Percentiles rank a stretch among this genome's conserved stretches.
Evolutionary conservation across 1,140 invertebrate genomes (phyloP).

Genomic region (Gryllus bimaculatus): DNA sequence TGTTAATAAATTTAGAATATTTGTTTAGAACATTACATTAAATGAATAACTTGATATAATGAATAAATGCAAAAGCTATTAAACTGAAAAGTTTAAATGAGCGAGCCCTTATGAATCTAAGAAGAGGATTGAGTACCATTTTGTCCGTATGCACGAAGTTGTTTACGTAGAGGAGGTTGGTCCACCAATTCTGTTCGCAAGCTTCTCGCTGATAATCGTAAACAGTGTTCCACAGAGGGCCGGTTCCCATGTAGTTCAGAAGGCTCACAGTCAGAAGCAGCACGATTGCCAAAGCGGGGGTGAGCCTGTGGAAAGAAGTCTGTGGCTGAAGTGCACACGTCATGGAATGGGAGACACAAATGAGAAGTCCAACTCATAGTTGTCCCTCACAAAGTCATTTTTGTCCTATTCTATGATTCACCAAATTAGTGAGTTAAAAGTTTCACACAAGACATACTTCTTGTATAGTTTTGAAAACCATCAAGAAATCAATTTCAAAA

Average conservation of each 20-base stretch:
- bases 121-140: conserved; percentile 24
- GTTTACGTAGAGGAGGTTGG: conserved; percentile 53
- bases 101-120: too few species aligned
- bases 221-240: conserved; percentile 39
- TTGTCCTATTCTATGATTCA: too few species aligned
- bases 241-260: conserved; percentile 29
- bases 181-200: conserved; percentile 55
- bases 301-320: conserved; percentile 2
- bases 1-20: neutral
- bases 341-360: too few species aligned
- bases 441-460: too few species aligned
- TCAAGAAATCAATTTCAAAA: too few species aligned
- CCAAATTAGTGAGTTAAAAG: too few species aligned
- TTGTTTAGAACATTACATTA: neutral
- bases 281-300: conserved; percentile 1
- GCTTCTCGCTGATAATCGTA: conserved; percentile 37
- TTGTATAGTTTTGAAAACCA: too few species aligned
- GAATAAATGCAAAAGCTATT: conserved; percentile 16
- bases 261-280: conserved; percentile 14
- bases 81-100: too few species aligned
- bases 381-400: too few species aligned
- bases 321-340: too few species aligned
- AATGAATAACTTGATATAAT: neutral
- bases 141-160: conserved; percentile 39
- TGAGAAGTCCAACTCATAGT: too few species aligned